phyloP scores from a whole-genome alignment of 2,113 vertebrate genomes.

The Austrofundulus limnaeus region DNA sequence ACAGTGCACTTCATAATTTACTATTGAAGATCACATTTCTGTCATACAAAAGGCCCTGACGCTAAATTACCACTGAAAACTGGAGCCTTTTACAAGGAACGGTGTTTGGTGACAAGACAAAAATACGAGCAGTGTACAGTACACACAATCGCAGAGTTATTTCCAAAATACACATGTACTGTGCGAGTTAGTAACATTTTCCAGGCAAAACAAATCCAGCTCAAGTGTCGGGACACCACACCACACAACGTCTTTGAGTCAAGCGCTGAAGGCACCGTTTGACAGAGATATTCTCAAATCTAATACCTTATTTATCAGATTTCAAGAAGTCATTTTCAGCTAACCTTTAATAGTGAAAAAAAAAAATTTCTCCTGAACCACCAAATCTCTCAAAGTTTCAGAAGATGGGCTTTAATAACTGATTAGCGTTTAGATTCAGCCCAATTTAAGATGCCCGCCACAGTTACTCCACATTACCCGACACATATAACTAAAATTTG shows the following conservation, averaged over 20 bases:
- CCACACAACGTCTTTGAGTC: not conserved
- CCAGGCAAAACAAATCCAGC: not conserved
- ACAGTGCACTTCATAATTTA: conserved; percentile 11
- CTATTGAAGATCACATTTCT: not conserved
- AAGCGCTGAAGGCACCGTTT: not conserved
- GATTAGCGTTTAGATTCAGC: too few species aligned
- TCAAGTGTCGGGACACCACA: not conserved
- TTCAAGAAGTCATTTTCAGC: too few species aligned
- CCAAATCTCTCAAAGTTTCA: too few species aligned
- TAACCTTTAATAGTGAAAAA: too few species aligned
- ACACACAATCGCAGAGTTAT: not conserved
- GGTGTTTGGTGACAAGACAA: not conserved
- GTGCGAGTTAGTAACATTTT: not conserved
- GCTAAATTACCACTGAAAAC: not conserved
- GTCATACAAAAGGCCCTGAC: not conserved
- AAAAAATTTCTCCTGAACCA: too few species aligned
- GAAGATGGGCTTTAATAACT: too few species aligned
- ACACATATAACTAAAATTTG: too few species aligned
- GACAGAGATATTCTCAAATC: too few species aligned
- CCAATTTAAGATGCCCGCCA: too few species aligned
- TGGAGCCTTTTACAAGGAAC: not conserved
- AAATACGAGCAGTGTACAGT: not conserved
- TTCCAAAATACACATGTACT: not conserved
- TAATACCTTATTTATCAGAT: too few species aligned
- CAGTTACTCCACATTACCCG: too few species aligned